Conservation (phyloP, 2,113 vertebrate species). For the Dipodomys stephensi region DNA sequence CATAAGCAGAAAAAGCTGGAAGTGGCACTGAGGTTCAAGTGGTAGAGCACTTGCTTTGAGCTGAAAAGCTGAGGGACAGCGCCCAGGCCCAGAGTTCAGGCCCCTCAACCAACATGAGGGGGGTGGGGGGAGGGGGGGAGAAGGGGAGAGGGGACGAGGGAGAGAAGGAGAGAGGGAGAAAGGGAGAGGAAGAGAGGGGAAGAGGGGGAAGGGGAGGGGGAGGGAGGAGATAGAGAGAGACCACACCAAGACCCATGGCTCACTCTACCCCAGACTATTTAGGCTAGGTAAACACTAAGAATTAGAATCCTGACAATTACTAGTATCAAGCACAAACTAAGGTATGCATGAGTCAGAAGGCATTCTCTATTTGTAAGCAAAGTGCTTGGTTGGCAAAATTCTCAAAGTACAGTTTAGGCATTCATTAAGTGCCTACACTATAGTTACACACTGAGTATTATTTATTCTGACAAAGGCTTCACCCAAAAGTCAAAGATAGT, state of each 20-base stretch:
- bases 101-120: no score
- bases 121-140: no score
- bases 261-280: background rate
- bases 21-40: no score
- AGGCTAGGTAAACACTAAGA: slow-evolving; percentile 12
- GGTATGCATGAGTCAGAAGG: background rate
- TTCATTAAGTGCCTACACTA: slow-evolving; percentile 16
- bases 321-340: background rate
- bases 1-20: no score
- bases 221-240: background rate
- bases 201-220: no score
- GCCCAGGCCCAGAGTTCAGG: no score
- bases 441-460: slow-evolving; percentile 13
- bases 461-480: slow-evolving; percentile 6
- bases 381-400: slow-evolving; percentile 43
- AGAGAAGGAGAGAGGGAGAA: no score
- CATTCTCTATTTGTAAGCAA: background rate
- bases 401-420: slow-evolving; percentile 22
- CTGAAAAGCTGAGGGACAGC: no score
- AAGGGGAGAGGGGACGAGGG: no score
- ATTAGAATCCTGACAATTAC: slow-evolving; percentile 41
- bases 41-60: no score
- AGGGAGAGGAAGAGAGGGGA: no score
- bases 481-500: background rate
- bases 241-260: background rate